phyloP scores from a whole-genome alignment of 1,140 invertebrate genomes.

The Coelopa frigida region DNA sequence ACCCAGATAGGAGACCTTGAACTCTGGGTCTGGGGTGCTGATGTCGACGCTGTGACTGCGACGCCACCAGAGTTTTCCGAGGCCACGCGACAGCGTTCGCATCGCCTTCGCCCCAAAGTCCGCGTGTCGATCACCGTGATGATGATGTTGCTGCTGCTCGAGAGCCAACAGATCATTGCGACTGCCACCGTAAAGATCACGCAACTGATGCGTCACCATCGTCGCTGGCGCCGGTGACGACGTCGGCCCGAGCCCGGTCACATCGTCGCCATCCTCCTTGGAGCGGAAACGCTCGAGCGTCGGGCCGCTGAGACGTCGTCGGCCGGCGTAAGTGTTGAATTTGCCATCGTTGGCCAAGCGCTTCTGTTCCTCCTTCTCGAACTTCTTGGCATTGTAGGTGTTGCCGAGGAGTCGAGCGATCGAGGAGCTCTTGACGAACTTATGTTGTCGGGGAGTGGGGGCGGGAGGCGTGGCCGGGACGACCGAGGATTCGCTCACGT shows the following conservation, averaged over 20 bases:
- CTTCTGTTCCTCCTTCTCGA: constrained; percentile 29
- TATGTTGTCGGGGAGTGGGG: constrained; percentile 31
- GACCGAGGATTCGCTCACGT: too few relatives aligned
- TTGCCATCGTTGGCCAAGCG: constrained; percentile 17
- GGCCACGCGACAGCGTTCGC: constrained; percentile 48
- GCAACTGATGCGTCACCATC: constrained; percentile 24
- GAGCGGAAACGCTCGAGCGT: constrained; percentile 36
- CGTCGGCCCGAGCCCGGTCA: too few relatives aligned
- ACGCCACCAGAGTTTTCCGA: constrained; percentile 57
- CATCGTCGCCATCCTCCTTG: constrained; percentile 38
- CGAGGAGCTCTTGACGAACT: constrained; percentile 39
- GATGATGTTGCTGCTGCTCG: constrained; percentile 24
- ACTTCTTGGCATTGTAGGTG: constrained; percentile 42
- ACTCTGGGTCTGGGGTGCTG: constrained; percentile 86
- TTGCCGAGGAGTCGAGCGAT: constrained; percentile 38
- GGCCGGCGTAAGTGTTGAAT: constrained; percentile 35
- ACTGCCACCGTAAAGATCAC: constrained; percentile 28
- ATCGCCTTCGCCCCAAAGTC: constrained; percentile 50
- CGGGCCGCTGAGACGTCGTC: constrained; percentile 25
- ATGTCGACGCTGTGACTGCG: constrained; percentile 67
- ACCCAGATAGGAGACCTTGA: constrained; percentile 92
- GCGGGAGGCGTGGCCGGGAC: constrained; percentile 13
- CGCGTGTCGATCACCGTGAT: constrained; percentile 25
- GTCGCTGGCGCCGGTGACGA: constrained; percentile 23
- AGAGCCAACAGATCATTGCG: constrained; percentile 27